phyloP scores from a whole-genome alignment of 2,888 invertebrate genomes.

The Parochlus steinenii region DNA sequence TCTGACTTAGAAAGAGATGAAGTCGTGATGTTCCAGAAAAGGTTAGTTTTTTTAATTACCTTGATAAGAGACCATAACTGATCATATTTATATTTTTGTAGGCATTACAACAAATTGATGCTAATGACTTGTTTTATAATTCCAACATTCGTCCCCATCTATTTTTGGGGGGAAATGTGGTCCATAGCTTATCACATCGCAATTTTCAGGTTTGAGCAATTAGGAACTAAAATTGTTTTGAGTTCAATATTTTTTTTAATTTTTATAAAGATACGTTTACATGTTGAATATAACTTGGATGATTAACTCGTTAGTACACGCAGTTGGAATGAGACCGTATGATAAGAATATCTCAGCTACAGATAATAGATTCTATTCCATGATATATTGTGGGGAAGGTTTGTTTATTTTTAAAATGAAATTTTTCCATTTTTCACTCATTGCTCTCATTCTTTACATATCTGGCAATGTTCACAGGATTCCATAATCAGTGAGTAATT shows the following conservation, averaged over 20 bases:
- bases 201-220: too few relatives aligned
- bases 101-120: too few relatives aligned
- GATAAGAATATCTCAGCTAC: too few relatives aligned
- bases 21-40: constrained; percentile 71
- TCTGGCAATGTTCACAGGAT: constrained; percentile 58
- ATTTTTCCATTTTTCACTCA: constrained; percentile 51
- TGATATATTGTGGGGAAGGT: too few relatives aligned
- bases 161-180: constrained; percentile 56
- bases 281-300: constrained; percentile 79
- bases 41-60: constrained; percentile 36
- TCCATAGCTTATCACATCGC: constrained; percentile 61
- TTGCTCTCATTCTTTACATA: constrained; percentile 50
- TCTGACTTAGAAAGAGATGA: constrained; percentile 73
- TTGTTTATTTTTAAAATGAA: too few relatives aligned
- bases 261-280: constrained; percentile 60
- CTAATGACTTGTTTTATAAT: too few relatives aligned
- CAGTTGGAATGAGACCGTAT: too few relatives aligned
- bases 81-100: background rate
- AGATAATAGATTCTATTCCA: too few relatives aligned
- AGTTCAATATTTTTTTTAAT: too few relatives aligned
- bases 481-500: too few relatives aligned
- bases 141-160: constrained; percentile 61
- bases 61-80: constrained; percentile 1
- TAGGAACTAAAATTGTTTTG: too few relatives aligned
- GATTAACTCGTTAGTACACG: constrained; percentile 87